These are phyloP conservation scores for Sebastes nivosus DNA, from an alignment of 2,797 vertebrate species.

Conservation along the genomic window DNA sequence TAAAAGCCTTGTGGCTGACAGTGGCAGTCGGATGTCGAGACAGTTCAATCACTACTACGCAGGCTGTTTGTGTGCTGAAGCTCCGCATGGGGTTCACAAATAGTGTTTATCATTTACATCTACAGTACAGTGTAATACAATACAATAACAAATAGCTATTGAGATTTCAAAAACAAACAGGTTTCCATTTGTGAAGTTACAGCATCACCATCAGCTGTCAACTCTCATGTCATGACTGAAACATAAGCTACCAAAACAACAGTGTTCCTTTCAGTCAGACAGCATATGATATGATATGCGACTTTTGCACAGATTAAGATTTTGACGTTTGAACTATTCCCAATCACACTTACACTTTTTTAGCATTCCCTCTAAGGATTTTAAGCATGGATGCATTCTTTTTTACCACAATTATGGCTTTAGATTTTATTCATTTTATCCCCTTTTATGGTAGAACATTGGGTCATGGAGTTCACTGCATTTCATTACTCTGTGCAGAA, in stretches of 20 bases:
- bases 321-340: background rate
- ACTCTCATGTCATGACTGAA: background rate
- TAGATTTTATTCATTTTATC: background rate
- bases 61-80: constrained; percentile 27
- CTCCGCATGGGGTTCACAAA: constrained; percentile 1
- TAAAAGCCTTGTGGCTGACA: constrained; percentile 82
- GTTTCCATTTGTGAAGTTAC: background rate
- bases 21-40: constrained; percentile 76
- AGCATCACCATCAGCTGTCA: background rate
- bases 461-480: background rate
- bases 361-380: background rate
- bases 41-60: constrained; percentile 59
- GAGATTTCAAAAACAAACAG: background rate
- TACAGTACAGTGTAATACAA: background rate
- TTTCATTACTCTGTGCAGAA: background rate
- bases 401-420: background rate
- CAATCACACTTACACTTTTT: background rate
- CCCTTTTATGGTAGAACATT: background rate
- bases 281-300: background rate
- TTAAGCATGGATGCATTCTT: background rate
- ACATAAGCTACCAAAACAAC: background rate
- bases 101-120: constrained; percentile 28
- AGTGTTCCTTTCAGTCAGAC: background rate
- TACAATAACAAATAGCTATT: background rate
- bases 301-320: background rate